phyloP scores from a whole-genome alignment of 1,140 invertebrate genomes.

The Ceratosolen fusciceps region DNA sequence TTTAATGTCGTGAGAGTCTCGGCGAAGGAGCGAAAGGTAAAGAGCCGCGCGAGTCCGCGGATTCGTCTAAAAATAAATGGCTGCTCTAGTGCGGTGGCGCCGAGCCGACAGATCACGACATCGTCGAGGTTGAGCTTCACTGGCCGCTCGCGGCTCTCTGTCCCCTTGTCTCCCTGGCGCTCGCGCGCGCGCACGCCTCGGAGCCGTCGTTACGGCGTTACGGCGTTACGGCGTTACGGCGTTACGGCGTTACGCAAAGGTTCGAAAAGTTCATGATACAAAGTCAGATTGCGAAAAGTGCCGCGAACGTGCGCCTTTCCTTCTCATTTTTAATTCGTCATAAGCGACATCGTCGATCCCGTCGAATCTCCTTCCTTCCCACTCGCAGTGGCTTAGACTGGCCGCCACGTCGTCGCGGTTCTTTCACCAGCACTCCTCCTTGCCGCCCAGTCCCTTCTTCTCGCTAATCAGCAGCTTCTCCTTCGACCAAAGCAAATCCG shows the following conservation, averaged over 20 bases:
- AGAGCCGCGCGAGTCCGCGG: neutral
- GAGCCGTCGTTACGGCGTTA: conserved; percentile 60
- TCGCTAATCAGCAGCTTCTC: no score
- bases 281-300: conserved; percentile 70
- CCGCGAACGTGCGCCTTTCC: neutral
- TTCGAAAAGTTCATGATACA: conserved; percentile 73
- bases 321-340: neutral
- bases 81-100: neutral
- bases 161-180: neutral
- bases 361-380: neutral
- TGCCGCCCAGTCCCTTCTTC: neutral
- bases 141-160: neutral
- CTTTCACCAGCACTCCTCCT: no score
- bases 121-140: conserved; percentile 28
- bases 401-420: no score
- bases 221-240: conserved; percentile 63
- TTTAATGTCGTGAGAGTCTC: neutral
- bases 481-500: no score
- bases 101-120: neutral
- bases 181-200: conserved; percentile 29
- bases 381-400: no score
- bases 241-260: conserved; percentile 67
- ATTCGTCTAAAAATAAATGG: conserved; percentile 11
- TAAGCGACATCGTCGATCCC: neutral
- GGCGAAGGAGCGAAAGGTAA: neutral